phyloP scores from a whole-genome alignment of 2,797 vertebrate genomes.

The Chelidonichthys spinosus region DNA sequence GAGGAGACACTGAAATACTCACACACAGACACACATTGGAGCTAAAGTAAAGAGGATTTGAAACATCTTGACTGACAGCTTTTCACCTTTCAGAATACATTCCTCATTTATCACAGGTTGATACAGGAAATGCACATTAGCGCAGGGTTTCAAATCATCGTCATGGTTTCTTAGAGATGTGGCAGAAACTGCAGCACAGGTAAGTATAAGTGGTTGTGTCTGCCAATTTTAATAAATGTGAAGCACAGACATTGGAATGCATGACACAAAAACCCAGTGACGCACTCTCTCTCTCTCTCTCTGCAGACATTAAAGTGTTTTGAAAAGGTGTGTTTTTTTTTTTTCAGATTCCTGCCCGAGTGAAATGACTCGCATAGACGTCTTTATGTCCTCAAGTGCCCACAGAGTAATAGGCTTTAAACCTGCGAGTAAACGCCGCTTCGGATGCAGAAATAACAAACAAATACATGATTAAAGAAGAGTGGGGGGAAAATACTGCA shows the following conservation, averaged over 20 bases:
- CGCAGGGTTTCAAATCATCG: constrained; percentile 18
- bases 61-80: constrained; percentile 41
- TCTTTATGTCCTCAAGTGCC: constrained; percentile 39
- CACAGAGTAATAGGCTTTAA: constrained; percentile 24
- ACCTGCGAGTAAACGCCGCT: constrained; percentile 28
- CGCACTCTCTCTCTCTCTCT: not conserved
- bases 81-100: constrained; percentile 40
- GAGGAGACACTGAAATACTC: not conserved
- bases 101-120: constrained; percentile 26
- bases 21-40: not conserved
- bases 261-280: constrained; percentile 4
- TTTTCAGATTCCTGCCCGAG: not conserved
- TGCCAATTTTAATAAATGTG: constrained; percentile 11
- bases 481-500: constrained; percentile 16
- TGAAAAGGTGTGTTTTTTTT: constrained; percentile 17
- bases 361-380: constrained; percentile 41
- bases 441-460: not conserved
- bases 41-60: constrained; percentile 26
- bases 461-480: constrained; percentile 26
- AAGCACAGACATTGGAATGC: constrained; percentile 30
- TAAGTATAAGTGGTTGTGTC: too few relatives aligned
- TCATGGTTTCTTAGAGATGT: constrained; percentile 14
- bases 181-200: constrained; percentile 4
- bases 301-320: constrained; percentile 12
- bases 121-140: constrained; percentile 13